These are phyloP conservation scores for Motacilla tschutschensis DNA, from an alignment of 2,113 vertebrate species.

Conservation along the genomic window DNA sequence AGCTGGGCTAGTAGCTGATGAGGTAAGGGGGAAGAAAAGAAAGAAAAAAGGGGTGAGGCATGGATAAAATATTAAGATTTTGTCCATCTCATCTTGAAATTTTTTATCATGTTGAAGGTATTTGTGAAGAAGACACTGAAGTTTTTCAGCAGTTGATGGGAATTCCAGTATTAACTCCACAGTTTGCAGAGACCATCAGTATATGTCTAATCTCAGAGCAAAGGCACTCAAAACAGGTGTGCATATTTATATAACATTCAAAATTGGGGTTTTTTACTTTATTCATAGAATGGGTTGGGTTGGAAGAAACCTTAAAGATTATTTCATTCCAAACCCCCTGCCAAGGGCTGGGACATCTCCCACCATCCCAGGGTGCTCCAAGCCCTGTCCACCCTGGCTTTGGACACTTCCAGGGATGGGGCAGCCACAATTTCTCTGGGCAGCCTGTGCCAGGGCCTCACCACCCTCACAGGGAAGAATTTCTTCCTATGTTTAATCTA, in stretches of 20 bases:
- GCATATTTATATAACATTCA: neutral
- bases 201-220: fast-evolving
- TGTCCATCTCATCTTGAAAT: neutral
- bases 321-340: neutral
- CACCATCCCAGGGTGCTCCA: fast-evolving
- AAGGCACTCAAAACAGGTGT: neutral
- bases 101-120: neutral
- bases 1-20: neutral
- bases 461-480: neutral
- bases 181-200: neutral
- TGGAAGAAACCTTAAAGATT: no score
- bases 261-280: neutral
- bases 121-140: neutral
- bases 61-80: neutral
- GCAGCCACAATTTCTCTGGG: neutral
- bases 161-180: neutral
- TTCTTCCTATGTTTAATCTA: neutral
- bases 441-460: fast-evolving
- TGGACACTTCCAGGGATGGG: neutral
- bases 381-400: fast-evolving
- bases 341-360: neutral
- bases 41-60: fast-evolving
- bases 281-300: neutral
- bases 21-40: neutral
- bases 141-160: fast-evolving